Evolutionary conservation across 2,113 vertebrate species (phyloP).

Genomic region (Malurus alboscapulatus): DNA sequence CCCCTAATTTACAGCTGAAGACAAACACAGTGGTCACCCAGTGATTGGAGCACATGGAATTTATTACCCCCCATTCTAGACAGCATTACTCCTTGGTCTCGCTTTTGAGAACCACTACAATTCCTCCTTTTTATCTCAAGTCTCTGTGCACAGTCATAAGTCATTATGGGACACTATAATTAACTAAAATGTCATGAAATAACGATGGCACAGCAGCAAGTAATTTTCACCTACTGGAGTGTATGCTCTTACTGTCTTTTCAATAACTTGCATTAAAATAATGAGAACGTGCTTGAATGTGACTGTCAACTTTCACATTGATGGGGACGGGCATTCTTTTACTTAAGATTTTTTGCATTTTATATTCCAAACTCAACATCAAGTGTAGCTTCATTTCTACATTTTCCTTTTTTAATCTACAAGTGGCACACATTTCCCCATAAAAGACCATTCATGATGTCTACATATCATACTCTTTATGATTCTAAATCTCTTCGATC

Average conservation of each 20-base stretch:
- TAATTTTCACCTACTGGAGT: conserved; percentile 21
- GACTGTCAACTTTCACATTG: background rate
- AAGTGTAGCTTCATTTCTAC: background rate
- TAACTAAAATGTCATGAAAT: conserved; percentile 41
- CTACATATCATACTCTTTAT: fast-evolving
- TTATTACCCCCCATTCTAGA: background rate
- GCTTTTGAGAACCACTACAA: background rate
- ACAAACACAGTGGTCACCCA: background rate
- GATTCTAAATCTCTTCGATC: background rate
- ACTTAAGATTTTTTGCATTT: background rate
- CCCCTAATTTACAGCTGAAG: background rate
- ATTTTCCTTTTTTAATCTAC: background rate
- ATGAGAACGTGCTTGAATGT: background rate
- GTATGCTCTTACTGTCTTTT: background rate
- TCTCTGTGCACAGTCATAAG: background rate
- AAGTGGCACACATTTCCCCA: background rate
- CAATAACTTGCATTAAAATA: background rate
- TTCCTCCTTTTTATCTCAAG: background rate
- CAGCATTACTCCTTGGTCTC: background rate
- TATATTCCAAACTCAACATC: background rate
- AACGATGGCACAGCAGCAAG: background rate
- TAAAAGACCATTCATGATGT: background rate
- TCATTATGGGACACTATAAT: conserved; percentile 13
- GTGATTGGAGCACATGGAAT: background rate
- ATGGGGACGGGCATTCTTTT: background rate